phyloP scores from a whole-genome alignment of 1,140 invertebrate species.

The Hetaerina americana region DNA sequence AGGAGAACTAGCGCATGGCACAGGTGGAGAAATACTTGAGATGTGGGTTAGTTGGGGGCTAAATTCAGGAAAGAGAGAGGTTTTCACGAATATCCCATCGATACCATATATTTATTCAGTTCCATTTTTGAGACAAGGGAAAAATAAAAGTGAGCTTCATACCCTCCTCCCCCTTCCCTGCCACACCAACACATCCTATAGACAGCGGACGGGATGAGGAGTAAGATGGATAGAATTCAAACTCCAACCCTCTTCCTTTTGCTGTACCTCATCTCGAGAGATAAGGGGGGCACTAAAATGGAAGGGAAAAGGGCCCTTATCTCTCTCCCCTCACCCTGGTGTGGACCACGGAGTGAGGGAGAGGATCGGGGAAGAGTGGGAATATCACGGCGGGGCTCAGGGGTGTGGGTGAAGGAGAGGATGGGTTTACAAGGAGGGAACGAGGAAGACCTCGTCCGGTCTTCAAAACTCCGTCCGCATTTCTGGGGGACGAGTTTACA shows the following conservation, averaged over 20 bases:
- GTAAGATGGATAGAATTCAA: neutral
- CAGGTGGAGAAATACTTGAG: too few relatives aligned
- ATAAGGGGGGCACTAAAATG: neutral
- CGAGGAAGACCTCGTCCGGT: neutral
- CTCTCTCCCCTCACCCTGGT: neutral
- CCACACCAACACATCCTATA: neutral
- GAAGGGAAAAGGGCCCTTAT: neutral
- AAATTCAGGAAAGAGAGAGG: too few relatives aligned
- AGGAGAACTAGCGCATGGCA: too few relatives aligned
- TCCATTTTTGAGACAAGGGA: too few relatives aligned
- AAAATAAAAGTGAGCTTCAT: too few relatives aligned
- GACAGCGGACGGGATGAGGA: neutral
- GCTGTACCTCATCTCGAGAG: neutral
- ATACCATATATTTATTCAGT: too few relatives aligned
- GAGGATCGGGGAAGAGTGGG: neutral
- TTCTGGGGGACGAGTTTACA: neutral
- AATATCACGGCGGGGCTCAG: too few relatives aligned
- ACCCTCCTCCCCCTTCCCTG: neutral
- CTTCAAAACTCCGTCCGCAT: neutral
- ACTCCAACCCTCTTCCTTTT: neutral
- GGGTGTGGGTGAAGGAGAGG: too few relatives aligned
- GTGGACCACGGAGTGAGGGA: too few relatives aligned
- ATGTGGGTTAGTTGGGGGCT: too few relatives aligned
- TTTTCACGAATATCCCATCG: too few relatives aligned
- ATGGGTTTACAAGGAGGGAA: neutral